Percentiles rank a stretch among this genome's conserved stretches.
Conservation (phyloP, 53 echinoderm and acorn worm species). For the Henricia sp. region DNA sequence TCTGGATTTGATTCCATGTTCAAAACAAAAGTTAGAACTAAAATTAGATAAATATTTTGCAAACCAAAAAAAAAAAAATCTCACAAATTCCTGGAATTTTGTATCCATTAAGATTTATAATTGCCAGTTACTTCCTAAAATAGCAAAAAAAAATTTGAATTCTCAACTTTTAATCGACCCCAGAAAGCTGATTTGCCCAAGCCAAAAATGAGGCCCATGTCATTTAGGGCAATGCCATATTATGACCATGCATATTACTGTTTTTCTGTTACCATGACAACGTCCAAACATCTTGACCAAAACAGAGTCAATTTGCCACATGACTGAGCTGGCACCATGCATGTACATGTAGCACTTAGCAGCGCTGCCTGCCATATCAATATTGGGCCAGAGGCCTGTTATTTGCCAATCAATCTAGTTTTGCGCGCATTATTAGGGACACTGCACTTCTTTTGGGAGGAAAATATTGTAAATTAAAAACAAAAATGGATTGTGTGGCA, state of each 20-base stretch:
- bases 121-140: too few species aligned
- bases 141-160: too few species aligned
- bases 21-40: neutral
- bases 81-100: too few species aligned
- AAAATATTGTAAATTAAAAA: too few species aligned
- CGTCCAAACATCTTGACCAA: slow-evolving; percentile 45
- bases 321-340: neutral
- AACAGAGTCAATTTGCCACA: slow-evolving; percentile 18
- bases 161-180: neutral
- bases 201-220: neutral
- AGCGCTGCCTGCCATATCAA: neutral
- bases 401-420: neutral
- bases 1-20: too few species aligned
- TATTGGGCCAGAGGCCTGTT: neutral
- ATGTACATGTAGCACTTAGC: neutral
- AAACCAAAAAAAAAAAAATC: too few species aligned
- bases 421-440: too few species aligned
- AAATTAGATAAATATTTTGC: too few species aligned
- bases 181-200: neutral
- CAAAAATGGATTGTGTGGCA: too few species aligned
- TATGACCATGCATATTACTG: neutral
- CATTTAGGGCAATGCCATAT: slow-evolving; percentile 1
- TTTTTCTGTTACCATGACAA: slow-evolving; percentile 38
- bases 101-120: too few species aligned
- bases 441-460: too few species aligned